A percentile compares a stretch with the other conserved stretches of the same genome.
phyloP scores from a whole-genome alignment of 2,888 invertebrate species.

The Calephelis perditalis region DNA sequence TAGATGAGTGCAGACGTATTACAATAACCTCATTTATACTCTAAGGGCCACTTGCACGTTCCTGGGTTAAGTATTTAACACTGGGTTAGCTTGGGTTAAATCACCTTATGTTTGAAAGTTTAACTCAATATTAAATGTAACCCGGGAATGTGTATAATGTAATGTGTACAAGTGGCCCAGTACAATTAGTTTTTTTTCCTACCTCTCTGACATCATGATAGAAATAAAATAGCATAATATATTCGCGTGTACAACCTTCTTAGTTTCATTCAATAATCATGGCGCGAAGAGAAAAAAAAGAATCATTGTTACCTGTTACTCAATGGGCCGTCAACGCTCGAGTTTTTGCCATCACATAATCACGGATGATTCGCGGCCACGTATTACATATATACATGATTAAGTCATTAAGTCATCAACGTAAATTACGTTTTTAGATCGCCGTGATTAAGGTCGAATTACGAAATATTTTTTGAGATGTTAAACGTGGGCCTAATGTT shows the following conservation, averaged over 20 bases:
- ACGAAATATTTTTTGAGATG: constrained; percentile 26
- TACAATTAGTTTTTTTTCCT: too few relatives aligned
- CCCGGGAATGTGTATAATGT: too few relatives aligned
- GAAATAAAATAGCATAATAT: not conserved
- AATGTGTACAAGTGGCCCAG: too few relatives aligned
- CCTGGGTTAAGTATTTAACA: too few relatives aligned
- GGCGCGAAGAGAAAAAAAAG: constrained; percentile 7
- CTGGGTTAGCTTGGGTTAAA: too few relatives aligned
- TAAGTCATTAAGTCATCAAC: constrained; percentile 22
- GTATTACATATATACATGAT: constrained; percentile 23
- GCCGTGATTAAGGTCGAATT: constrained; percentile 37
- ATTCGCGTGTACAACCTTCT: constrained; percentile 2
- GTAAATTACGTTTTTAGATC: constrained; percentile 20
- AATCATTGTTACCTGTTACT: constrained; percentile 14
- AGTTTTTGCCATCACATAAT: constrained; percentile 14
- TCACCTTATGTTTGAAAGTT: too few relatives aligned
- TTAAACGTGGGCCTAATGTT: not conserved
- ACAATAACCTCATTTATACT: too few relatives aligned
- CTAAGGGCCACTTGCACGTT: too few relatives aligned
- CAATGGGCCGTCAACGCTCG: not conserved
- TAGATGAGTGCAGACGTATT: too few relatives aligned
- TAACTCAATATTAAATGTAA: too few relatives aligned
- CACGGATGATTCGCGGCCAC: constrained; percentile 19
- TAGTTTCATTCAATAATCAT: constrained; percentile 4
- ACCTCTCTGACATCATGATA: too few relatives aligned